Evolutionary conservation across 2,113 vertebrate genomes (phyloP).

Genomic region (Oreochromis tanganicae): DNA sequence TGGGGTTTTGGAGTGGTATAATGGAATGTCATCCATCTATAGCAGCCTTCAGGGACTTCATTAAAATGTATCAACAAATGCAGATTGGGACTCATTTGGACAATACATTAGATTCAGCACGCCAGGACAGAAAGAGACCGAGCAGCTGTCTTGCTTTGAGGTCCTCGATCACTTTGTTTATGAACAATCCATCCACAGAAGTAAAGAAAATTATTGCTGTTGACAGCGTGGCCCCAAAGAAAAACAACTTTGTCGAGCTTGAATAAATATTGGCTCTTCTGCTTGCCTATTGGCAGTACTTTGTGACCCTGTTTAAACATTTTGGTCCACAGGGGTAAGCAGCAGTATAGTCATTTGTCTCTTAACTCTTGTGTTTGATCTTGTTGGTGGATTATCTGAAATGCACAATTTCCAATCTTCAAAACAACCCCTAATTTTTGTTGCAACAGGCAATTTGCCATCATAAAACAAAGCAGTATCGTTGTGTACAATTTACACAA

Average conservation of each 20-base stretch:
- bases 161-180: neutral
- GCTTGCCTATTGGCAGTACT: neutral
- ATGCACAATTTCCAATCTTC: neutral
- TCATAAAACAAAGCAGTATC: neutral
- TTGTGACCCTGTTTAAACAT: neutral
- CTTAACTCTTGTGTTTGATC: neutral
- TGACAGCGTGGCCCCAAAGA: neutral
- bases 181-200: neutral
- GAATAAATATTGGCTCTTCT: neutral
- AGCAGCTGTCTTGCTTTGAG: neutral
- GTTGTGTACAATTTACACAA: neutral
- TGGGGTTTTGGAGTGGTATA: neutral
- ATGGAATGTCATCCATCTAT: slow-evolving; percentile 38
- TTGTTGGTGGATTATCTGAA: neutral
- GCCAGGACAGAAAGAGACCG: neutral
- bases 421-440: slow-evolving; percentile 1
- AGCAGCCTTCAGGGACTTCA: slow-evolving; percentile 29
- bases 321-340: neutral
- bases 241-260: neutral
- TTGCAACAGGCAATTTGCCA: neutral
- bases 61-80: slow-evolving; percentile 36
- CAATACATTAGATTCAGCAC: neutral
- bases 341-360: neutral
- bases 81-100: slow-evolving; percentile 26
- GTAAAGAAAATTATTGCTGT: neutral